These are phyloP conservation scores for Eustalomyia histrio DNA, from an alignment of 2,888 invertebrate species.

Conservation along the genomic window DNA sequence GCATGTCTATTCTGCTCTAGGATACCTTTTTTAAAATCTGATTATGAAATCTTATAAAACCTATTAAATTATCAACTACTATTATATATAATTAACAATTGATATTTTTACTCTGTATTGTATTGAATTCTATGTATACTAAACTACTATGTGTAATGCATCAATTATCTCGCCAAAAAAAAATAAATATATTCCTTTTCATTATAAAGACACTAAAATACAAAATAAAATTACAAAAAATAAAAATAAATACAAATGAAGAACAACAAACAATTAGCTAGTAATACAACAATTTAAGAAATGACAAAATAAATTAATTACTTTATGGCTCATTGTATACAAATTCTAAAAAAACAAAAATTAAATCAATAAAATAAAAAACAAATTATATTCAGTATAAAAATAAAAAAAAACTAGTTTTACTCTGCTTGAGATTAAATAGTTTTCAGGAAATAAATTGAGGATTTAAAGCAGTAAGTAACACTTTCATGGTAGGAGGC, in stretches of 20 bases:
- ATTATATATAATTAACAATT: not conserved
- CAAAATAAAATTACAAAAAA: not conserved
- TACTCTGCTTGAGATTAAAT: not conserved
- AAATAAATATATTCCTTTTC: conserved; percentile 19
- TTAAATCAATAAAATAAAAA: not conserved
- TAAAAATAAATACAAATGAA: not conserved
- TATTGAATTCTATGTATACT: not conserved
- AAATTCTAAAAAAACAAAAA: conserved; percentile 9
- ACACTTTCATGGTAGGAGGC: too few relatives aligned
- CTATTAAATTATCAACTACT: not conserved
- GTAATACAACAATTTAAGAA: conserved; percentile 17
- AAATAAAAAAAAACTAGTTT: not conserved
- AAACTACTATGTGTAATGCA: not conserved
- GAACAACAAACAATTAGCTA: conserved; percentile 20
- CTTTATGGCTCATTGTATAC: conserved; percentile 35
- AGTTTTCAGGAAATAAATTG: too few relatives aligned
- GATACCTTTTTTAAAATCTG: too few relatives aligned
- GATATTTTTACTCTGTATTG: not conserved
- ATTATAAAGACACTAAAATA: conserved; percentile 17
- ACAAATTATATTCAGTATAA: conserved; percentile 21
- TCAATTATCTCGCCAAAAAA: not conserved
- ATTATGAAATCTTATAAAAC: not conserved
- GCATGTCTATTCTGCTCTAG: too few relatives aligned
- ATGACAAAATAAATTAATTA: conserved; percentile 8
- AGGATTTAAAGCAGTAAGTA: too few relatives aligned